phyloP scores from a whole-genome alignment of 2,797 vertebrate genomes.

The Odontamblyopus rebecca region DNA sequence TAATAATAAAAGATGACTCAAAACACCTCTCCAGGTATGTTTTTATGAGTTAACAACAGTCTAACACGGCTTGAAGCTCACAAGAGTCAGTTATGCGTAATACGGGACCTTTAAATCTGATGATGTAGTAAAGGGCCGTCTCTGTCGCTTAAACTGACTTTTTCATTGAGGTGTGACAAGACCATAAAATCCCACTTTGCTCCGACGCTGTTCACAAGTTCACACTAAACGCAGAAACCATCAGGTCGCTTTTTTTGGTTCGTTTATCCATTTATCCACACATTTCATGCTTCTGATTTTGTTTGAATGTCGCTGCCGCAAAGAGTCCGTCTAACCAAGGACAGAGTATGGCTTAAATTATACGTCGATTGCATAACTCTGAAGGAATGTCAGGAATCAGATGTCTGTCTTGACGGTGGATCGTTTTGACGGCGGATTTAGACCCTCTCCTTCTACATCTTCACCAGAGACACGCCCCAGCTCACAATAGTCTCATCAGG shows the following conservation, averaged over 20 bases:
- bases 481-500: slow-evolving; percentile 29
- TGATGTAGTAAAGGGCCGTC: neutral
- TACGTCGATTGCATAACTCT: neutral
- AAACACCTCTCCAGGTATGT: no score
- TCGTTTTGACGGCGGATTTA: slow-evolving; percentile 56
- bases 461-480: slow-evolving; percentile 8
- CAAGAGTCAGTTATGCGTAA: no score
- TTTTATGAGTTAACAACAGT: no score
- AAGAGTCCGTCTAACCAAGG: neutral
- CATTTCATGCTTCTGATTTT: neutral
- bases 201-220: neutral
- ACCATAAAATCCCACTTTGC: no score
- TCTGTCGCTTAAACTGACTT: no score
- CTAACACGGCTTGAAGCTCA: no score
- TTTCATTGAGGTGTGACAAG: no score
- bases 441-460: slow-evolving; percentile 14
- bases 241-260: neutral
- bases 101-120: no score
- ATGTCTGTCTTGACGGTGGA: slow-evolving; percentile 21
- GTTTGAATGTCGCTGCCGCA: neutral
- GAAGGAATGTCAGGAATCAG: slow-evolving; percentile 56
- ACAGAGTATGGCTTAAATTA: neutral
- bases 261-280: neutral
- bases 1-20: no score
- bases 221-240: neutral